Evolutionary conservation across 2,113 vertebrate genomes (phyloP).

Genomic region (Pristiophorus japonicus): DNA sequence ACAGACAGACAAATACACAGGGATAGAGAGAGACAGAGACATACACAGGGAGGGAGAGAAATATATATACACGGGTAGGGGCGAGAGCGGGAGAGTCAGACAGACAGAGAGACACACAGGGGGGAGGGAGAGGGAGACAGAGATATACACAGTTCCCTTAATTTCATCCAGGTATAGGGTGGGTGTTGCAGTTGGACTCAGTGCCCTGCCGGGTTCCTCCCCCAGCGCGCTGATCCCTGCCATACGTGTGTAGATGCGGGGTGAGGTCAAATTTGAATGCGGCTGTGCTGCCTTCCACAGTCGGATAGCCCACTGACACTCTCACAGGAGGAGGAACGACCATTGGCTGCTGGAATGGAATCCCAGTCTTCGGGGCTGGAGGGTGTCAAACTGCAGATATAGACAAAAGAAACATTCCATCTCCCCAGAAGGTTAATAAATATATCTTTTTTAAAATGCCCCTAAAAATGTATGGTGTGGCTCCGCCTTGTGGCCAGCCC

Average conservation of each 20-base stretch:
- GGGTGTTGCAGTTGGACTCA: neutral
- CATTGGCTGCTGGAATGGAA: neutral
- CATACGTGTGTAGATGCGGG: neutral
- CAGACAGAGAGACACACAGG: too few species aligned
- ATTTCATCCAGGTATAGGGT: neutral
- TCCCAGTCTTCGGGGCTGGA: neutral
- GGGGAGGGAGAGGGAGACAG: neutral
- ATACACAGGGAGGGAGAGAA: neutral
- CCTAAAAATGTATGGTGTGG: neutral
- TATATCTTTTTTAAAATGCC: neutral
- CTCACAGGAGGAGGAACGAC: neutral
- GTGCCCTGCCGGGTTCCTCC: neutral
- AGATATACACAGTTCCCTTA: neutral
- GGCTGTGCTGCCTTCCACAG: neutral
- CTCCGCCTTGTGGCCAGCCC: neutral
- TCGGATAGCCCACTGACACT: neutral
- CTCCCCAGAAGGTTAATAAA: neutral
- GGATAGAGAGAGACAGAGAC: neutral
- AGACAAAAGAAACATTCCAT: neutral
- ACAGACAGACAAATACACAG: neutral
- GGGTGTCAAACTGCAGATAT: neutral
- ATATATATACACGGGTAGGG: too few species aligned
- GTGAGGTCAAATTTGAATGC: too few species aligned
- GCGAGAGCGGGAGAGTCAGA: too few species aligned
- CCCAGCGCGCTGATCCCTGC: neutral